These are phyloP conservation scores for Blastobasis adustella DNA, from an alignment of 2,888 invertebrate species.

Conservation along the genomic window DNA sequence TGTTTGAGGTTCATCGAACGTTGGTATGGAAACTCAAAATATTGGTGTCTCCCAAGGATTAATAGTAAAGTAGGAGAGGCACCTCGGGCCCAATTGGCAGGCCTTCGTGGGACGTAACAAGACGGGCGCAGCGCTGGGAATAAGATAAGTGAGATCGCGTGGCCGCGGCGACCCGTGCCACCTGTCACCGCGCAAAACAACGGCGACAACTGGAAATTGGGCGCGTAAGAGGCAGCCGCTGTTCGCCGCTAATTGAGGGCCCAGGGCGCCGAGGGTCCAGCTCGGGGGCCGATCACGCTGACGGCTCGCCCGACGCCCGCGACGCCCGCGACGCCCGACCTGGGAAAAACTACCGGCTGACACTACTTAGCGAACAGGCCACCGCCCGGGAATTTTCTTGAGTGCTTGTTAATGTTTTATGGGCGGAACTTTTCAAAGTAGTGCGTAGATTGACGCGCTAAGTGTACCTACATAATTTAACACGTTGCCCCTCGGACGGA, in stretches of 20 bases:
- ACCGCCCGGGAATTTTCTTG: conserved; percentile 68
- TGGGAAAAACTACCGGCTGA: conserved; percentile 73
- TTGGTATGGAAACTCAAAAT: too few relatives aligned
- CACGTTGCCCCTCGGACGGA: conserved; percentile 52
- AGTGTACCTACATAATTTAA: conserved; percentile 72
- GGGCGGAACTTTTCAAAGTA: conserved; percentile 71
- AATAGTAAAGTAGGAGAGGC: neutral
- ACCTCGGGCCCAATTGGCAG: conserved; percentile 7
- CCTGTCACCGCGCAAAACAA: conserved; percentile 62
- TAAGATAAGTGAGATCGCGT: conserved; percentile 36
- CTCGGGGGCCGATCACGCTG: conserved; percentile 69
- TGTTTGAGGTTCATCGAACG: too few relatives aligned
- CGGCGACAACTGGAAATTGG: conserved; percentile 68
- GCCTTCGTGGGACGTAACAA: conserved; percentile 24
- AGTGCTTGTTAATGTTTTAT: conserved; percentile 76
- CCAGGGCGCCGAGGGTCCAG: conserved; percentile 51
- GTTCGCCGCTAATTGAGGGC: conserved; percentile 71
- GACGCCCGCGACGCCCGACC: conserved; percentile 50
- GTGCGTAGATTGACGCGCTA: conserved; percentile 68
- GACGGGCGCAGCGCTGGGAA: conserved; percentile 30
- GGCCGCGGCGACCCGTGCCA: conserved; percentile 52
- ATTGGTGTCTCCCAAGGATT: neutral
- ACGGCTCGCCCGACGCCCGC: conserved; percentile 59
- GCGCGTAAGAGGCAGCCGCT: conserved; percentile 47
- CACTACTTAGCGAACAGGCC: conserved; percentile 70